A percentile compares a stretch with the other conserved stretches of the same genome.
These are phyloP conservation scores for Tupaia chinensis DNA, from an alignment of 2,113 vertebrate genomes.

Conservation along the genomic window DNA sequence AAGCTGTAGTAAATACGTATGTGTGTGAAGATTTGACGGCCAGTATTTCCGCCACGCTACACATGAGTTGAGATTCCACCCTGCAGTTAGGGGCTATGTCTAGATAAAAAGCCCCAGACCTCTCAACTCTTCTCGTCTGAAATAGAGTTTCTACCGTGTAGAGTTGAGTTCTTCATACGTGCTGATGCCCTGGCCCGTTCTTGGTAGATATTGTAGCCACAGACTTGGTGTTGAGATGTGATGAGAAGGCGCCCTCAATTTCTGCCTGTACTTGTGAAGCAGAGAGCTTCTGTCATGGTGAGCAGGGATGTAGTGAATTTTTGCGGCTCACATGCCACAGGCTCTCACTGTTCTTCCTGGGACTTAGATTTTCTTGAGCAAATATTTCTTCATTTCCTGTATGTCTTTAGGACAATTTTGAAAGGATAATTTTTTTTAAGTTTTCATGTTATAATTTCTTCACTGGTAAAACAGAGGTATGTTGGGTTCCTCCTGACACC, in stretches of 20 bases:
- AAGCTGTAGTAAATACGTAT: not conserved
- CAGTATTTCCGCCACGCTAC: not conserved
- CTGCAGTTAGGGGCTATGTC: not conserved
- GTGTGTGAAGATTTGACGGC: not conserved
- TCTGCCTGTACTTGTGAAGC: not conserved
- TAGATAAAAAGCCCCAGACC: not conserved
- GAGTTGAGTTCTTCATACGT: not conserved
- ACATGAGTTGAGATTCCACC: not conserved
- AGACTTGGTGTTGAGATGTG: not conserved
- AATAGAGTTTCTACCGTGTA: not conserved
- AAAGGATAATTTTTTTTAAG: not conserved
- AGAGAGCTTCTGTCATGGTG: not conserved
- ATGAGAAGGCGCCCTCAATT: not conserved
- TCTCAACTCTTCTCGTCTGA: not conserved
- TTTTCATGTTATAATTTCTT: not conserved
- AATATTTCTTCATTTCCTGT: not conserved
- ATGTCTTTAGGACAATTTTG: not conserved
- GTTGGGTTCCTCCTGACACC: not conserved
- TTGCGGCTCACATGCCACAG: not conserved
- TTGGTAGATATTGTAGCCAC: not conserved
- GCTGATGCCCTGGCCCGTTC: not conserved
- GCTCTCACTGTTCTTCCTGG: not conserved
- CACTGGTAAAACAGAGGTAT: not conserved
- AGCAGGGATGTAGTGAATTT: too few species aligned
- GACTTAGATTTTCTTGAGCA: not conserved